These are phyloP conservation scores for Aradophagus sp. DNA, from an alignment of 1,140 invertebrate species.

Conservation along the genomic window DNA sequence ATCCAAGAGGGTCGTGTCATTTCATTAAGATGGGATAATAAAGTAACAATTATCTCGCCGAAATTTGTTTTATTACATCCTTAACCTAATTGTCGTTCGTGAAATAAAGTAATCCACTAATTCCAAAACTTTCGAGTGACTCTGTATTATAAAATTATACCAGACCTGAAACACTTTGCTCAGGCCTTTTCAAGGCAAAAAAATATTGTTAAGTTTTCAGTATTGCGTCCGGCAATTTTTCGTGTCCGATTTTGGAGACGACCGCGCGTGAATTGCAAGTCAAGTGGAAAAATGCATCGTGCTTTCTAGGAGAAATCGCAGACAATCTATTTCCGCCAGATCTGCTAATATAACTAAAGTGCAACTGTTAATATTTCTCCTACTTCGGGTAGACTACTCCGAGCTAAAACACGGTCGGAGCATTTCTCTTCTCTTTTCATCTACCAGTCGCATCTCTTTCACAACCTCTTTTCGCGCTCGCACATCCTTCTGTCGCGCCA, in stretches of 20 bases:
- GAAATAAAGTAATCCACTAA: slow-evolving; percentile 31
- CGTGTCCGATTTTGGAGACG: slow-evolving; percentile 15
- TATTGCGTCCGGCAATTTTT: slow-evolving; percentile 11
- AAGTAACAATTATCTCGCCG: slow-evolving; percentile 12
- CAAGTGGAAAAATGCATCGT: slow-evolving; percentile 10
- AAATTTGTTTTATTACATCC: slow-evolving; percentile 24
- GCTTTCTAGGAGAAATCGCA: slow-evolving; percentile 16
- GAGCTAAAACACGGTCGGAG: slow-evolving; percentile 31
- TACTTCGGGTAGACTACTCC: slow-evolving; percentile 19
- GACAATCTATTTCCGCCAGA: slow-evolving; percentile 20
- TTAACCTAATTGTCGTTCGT: slow-evolving; percentile 30
- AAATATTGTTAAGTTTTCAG: background rate
- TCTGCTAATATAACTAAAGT: slow-evolving; percentile 39
- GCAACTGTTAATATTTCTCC: slow-evolving; percentile 42
- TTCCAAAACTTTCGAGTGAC: too few species aligned
- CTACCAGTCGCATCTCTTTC: slow-evolving; percentile 3
- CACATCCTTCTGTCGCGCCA: slow-evolving; percentile 23
- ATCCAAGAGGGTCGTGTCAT: too few species aligned
- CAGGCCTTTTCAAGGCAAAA: too few species aligned
- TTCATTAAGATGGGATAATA: too few species aligned
- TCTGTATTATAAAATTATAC: too few species aligned
- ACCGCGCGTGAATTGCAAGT: slow-evolving; percentile 12
- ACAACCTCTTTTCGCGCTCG: slow-evolving; percentile 14
- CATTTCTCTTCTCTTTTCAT: too few species aligned
- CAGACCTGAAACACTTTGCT: too few species aligned